Percentiles rank a stretch among this genome's conserved stretches.
Conservation (phyloP, 2,888 invertebrate genomes). For the Antitype chi region DNA sequence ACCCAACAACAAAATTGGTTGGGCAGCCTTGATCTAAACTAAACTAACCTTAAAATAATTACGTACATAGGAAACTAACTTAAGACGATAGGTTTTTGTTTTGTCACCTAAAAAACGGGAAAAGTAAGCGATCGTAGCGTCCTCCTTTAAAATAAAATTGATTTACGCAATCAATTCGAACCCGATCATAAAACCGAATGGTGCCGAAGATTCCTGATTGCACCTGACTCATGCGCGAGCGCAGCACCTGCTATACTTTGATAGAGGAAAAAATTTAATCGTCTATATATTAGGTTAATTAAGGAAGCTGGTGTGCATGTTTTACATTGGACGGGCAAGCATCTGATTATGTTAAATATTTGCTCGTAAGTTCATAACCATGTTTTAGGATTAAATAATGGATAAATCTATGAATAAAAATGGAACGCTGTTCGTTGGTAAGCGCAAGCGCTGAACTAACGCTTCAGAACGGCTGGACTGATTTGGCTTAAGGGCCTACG, state of each 20-base stretch:
- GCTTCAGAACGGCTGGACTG: neutral
- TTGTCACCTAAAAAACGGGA: constrained; percentile 26
- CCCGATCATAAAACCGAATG: constrained; percentile 57
- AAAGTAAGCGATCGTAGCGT: neutral
- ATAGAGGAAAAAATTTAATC: constrained; percentile 46
- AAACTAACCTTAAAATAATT: neutral
- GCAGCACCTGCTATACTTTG: constrained; percentile 59
- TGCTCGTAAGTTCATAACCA: constrained; percentile 1
- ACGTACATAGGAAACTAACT: neutral
- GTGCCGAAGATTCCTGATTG: constrained; percentile 43
- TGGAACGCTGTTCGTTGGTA: neutral
- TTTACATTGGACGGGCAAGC: constrained; percentile 32
- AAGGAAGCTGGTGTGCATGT: constrained; percentile 46
- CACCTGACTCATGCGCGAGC: constrained; percentile 58
- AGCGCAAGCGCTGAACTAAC: neutral
- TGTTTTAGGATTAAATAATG: constrained; percentile 6
- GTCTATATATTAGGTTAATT: constrained; percentile 60
- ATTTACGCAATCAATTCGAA: constrained; percentile 64
- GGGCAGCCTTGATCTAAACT: no score
- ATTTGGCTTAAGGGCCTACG: neutral
- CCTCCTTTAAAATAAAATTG: constrained; percentile 53
- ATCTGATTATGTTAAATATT: constrained; percentile 37
- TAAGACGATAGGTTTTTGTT: neutral
- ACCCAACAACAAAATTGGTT: no score
- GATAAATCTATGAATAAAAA: neutral